Conservation (phyloP, 2,113 vertebrate genomes). For the Paratilapia polleni region DNA sequence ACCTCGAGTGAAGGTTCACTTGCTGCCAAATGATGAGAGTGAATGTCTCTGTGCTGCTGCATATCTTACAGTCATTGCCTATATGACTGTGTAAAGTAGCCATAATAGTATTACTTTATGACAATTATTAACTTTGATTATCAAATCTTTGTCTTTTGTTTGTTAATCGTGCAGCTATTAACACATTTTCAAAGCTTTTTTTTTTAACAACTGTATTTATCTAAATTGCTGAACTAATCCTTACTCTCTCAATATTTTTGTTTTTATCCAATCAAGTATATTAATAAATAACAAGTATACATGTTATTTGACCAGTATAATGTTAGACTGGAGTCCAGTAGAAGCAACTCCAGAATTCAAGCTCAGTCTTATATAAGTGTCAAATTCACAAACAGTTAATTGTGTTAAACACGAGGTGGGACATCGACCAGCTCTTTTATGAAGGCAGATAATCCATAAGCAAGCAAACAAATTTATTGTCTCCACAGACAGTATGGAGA, state of each 20-base stretch:
- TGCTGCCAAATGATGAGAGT: conserved; percentile 32
- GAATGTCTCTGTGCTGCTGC: conserved; percentile 8
- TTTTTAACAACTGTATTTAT: background rate
- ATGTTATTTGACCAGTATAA: background rate
- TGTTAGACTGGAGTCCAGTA: background rate
- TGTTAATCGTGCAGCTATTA: background rate
- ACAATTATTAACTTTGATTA: background rate
- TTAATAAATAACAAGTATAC: background rate
- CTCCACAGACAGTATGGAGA: background rate
- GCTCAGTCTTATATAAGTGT: background rate
- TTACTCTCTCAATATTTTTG: background rate
- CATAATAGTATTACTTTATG: background rate
- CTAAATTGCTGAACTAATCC: background rate
- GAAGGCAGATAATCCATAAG: conserved; percentile 1
- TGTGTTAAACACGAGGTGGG: background rate
- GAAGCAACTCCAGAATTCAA: background rate
- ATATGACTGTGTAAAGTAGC: background rate
- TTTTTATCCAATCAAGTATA: background rate
- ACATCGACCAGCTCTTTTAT: conserved; percentile 2
- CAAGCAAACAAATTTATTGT: conserved; percentile 1
- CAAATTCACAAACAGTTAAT: conserved; percentile 2
- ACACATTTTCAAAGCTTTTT: background rate
- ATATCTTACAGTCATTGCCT: background rate
- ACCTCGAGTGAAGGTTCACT: conserved; percentile 22
- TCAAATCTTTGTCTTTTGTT: background rate